A percentile compares a stretch with the other conserved stretches of the same genome.
Evolutionary conservation across 1,140 invertebrate genomes (phyloP).

Genomic region (Matsumurasca onukii): DNA sequence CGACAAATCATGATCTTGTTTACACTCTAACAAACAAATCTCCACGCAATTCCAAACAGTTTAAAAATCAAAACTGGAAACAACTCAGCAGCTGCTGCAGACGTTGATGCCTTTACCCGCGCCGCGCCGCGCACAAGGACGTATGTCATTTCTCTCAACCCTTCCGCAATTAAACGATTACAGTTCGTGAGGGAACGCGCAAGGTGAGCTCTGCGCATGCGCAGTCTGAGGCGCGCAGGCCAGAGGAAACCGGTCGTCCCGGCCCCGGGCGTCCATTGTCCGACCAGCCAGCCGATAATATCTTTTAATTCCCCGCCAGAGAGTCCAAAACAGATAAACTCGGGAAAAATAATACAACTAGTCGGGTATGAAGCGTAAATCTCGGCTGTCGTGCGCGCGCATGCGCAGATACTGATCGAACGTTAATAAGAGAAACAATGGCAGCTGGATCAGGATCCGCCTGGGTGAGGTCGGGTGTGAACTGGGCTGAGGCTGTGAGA

Average conservation of each 20-base stretch:
- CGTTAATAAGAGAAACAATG: slow-evolving; percentile 19
- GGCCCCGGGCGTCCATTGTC: slow-evolving; percentile 16
- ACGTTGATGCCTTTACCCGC: neutral
- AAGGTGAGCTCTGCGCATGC: neutral
- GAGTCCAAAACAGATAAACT: slow-evolving; percentile 28
- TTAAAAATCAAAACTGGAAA: neutral
- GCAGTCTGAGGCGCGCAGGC: neutral
- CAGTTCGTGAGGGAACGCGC: neutral
- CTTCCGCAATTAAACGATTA: neutral
- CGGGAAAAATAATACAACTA: slow-evolving; percentile 25
- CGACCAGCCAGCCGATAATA: slow-evolving; percentile 19
- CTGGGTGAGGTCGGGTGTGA: neutral
- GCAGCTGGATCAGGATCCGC: neutral
- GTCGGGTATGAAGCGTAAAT: slow-evolving; percentile 16
- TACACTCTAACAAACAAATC: too few relatives aligned
- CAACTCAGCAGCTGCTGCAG: neutral
- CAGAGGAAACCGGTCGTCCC: slow-evolving; percentile 3
- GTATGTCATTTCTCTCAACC: too few relatives aligned
- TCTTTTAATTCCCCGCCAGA: slow-evolving; percentile 29
- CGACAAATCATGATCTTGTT: too few relatives aligned
- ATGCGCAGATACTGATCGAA: slow-evolving; percentile 8
- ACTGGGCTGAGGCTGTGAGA: neutral
- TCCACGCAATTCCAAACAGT: too few relatives aligned
- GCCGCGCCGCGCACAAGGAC: neutral
- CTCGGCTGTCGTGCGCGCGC: slow-evolving; percentile 3